A percentile compares a stretch with the other conserved stretches of the same genome.
Conservation (phyloP, 1,140 invertebrate species). For the Probaryconus sp. region DNA sequence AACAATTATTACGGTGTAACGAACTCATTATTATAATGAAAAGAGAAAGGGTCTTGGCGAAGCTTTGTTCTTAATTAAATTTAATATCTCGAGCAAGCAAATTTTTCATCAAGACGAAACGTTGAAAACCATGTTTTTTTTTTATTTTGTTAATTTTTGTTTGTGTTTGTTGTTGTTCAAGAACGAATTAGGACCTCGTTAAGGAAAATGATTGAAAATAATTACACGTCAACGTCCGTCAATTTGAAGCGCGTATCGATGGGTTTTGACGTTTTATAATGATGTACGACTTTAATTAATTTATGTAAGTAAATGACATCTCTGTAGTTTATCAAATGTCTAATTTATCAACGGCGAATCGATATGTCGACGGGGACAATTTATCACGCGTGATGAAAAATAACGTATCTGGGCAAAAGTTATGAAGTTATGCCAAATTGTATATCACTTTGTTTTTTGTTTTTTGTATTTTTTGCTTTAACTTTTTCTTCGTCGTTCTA, state of each 20-base stretch:
- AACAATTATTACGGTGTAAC: background rate
- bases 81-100: too few species aligned
- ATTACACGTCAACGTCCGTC: too few species aligned
- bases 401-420: background rate
- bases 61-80: too few species aligned
- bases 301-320: background rate
- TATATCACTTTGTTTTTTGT: conserved; percentile 4
- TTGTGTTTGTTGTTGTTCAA: too few species aligned
- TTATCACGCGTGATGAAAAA: background rate
- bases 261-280: background rate
- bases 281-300: conserved; percentile 1
- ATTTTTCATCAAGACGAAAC: too few species aligned
- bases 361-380: background rate
- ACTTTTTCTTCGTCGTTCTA: conserved; percentile 5
- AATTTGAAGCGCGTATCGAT: too few species aligned
- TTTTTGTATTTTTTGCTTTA: too few species aligned
- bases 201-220: too few species aligned
- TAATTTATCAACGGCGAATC: conserved; percentile 8
- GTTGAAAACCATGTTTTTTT: too few species aligned
- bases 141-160: too few species aligned
- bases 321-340: background rate
- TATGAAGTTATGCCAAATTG: background rate
- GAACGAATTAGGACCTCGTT: too few species aligned
- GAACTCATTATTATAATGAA: conserved; percentile 20
- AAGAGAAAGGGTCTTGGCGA: too few species aligned